These are phyloP conservation scores for Meloidogyne hapla DNA, from an alignment of 1,140 invertebrate genomes.

Conservation along the genomic window DNA sequence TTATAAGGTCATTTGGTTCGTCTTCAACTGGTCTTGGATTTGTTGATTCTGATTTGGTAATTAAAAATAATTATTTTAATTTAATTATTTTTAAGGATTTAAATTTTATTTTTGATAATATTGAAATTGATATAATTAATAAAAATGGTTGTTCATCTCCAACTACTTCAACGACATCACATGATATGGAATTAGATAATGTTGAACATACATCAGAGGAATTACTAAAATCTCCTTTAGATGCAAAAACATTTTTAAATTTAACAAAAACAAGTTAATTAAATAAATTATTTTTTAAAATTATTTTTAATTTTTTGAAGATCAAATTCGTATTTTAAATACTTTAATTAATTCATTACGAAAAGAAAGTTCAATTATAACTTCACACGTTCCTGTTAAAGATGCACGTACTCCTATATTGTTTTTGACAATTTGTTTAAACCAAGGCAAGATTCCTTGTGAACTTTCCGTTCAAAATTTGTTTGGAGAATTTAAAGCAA, in stretches of 20 bases:
- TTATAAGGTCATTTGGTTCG: conserved; percentile 33
- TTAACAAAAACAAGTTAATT: conserved; percentile 15
- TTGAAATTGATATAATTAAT: background rate
- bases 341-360: conserved; percentile 33
- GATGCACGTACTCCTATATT: conserved; percentile 40
- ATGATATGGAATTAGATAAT: background rate
- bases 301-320: background rate
- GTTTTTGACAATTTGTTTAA: conserved; percentile 25
- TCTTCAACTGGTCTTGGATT: conserved; percentile 40
- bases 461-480: conserved; percentile 42
- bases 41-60: conserved; percentile 43
- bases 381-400: conserved; percentile 31
- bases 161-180: background rate
- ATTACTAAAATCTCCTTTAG: background rate
- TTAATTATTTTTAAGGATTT: conserved; percentile 18
- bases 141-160: conserved; percentile 5
- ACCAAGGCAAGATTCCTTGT: conserved; percentile 15
- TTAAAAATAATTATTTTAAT: conserved; percentile 5
- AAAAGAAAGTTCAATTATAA: conserved; percentile 27
- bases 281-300: background rate
- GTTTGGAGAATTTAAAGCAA: conserved; percentile 36
- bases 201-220: background rate
- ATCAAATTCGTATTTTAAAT: conserved; percentile 38
- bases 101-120: conserved; percentile 24
- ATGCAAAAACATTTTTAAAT: conserved; percentile 1